Evolutionary conservation across 2,113 vertebrate species (phyloP).

Genomic region (Cavia porcellus): DNA sequence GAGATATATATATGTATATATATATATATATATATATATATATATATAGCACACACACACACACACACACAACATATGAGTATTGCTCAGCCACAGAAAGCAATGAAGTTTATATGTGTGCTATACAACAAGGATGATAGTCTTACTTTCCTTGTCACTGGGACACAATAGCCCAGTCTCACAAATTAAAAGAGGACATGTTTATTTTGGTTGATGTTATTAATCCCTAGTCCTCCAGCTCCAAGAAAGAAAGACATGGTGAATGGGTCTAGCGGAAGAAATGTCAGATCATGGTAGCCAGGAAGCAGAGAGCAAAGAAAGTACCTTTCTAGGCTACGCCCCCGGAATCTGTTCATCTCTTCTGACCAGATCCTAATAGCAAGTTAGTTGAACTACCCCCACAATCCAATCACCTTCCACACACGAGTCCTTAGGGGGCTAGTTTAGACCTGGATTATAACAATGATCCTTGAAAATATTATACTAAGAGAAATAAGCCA

Average conservation of each 20-base stretch:
- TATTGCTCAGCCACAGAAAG: neutral
- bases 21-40: too few relatives aligned
- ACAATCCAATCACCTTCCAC: neutral
- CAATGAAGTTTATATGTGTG: neutral
- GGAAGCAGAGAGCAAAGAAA: neutral
- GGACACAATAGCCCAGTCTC: neutral
- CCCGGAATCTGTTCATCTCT: neutral
- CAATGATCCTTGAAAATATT: neutral
- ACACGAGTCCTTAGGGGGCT: neutral
- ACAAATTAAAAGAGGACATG: neutral
- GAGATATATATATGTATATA: neutral
- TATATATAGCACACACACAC: too few relatives aligned
- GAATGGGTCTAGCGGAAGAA: neutral
- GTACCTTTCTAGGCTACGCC: neutral
- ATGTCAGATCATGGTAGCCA: neutral
- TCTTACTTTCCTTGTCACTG: neutral
- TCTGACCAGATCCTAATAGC: neutral
- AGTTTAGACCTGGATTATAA: neutral
- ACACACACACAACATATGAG: neutral
- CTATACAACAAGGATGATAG: neutral
- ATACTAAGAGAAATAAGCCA: conserved; percentile 19
- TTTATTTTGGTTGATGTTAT: neutral
- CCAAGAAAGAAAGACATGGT: neutral
- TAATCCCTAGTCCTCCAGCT: neutral
- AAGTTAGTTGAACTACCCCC: neutral